Conservation (phyloP, 2,888 invertebrate genomes). For the Tipula unca region DNA sequence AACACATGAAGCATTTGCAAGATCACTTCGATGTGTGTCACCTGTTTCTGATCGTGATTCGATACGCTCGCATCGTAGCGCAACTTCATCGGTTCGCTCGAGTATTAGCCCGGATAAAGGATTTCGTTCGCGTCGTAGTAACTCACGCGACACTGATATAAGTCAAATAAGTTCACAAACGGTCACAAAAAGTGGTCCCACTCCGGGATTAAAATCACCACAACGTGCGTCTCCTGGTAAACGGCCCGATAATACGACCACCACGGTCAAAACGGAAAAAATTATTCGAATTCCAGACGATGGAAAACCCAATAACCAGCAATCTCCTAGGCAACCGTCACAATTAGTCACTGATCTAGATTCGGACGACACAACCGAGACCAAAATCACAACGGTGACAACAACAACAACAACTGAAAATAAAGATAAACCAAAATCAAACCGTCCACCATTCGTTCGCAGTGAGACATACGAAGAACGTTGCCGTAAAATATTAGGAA, state of each 20-base stretch:
- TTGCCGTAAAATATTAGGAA: slow-evolving; percentile 60
- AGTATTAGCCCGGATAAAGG: slow-evolving; percentile 46
- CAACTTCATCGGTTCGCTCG: slow-evolving; percentile 47
- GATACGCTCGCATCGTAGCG: slow-evolving; percentile 42
- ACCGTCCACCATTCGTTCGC: slow-evolving; percentile 51
- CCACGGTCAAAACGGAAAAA: neutral
- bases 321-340: slow-evolving; percentile 21
- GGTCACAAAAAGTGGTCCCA: slow-evolving; percentile 29
- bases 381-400: slow-evolving; percentile 24
- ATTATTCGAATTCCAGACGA: slow-evolving; percentile 30
- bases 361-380: slow-evolving; percentile 20
- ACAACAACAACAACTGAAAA: slow-evolving; percentile 25
- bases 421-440: slow-evolving; percentile 35
- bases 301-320: slow-evolving; percentile 42
- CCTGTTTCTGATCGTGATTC: slow-evolving; percentile 51
- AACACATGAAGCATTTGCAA: slow-evolving; percentile 67
- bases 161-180: slow-evolving; percentile 39
- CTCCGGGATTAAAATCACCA: neutral
- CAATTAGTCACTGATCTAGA: neutral
- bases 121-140: slow-evolving; percentile 33
- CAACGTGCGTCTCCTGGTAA: neutral
- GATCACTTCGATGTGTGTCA: slow-evolving; percentile 58
- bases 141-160: slow-evolving; percentile 39
- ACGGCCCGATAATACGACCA: slow-evolving; percentile 22
- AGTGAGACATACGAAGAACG: slow-evolving; percentile 67